Evolutionary conservation across 2,797 vertebrate species (phyloP).

Genomic region (Dendrocincla fuliginosa): DNA sequence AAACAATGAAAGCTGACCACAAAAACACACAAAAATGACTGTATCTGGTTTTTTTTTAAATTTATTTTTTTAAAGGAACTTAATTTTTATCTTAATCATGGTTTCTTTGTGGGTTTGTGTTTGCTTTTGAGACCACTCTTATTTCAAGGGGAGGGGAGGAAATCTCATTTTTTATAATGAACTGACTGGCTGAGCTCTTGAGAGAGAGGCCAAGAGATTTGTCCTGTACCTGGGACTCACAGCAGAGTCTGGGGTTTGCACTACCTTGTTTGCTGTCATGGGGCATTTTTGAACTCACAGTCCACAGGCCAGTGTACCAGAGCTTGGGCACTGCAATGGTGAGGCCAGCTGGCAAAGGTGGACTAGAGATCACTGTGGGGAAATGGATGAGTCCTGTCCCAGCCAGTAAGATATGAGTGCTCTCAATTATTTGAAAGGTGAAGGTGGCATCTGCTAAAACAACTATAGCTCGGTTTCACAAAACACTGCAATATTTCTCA

Average conservation of each 20-base stretch:
- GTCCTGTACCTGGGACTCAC: neutral
- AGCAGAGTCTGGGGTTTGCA: neutral
- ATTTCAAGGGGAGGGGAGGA: accelerated
- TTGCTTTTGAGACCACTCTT: neutral
- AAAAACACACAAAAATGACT: neutral
- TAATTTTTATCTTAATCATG: neutral
- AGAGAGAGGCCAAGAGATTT: neutral
- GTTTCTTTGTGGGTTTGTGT: neutral
- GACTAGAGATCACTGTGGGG: neutral
- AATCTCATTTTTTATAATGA: neutral
- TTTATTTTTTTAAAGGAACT: neutral
- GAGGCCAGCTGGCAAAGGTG: neutral
- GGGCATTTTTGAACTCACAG: neutral
- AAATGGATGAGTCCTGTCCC: neutral
- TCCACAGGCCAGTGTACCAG: neutral
- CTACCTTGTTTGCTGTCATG: neutral
- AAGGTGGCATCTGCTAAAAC: neutral
- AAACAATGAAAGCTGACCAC: neutral
- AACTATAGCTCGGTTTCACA: neutral
- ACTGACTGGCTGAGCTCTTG: neutral
- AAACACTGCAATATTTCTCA: neutral
- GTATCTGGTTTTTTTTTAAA: neutral
- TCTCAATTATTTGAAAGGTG: neutral
- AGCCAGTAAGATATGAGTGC: neutral
- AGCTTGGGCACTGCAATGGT: neutral